Evolutionary conservation across 2,888 invertebrate species (phyloP), one percentile per base, ranked within the genome.

Genomic region (Microctonus brassicae): DNA sequence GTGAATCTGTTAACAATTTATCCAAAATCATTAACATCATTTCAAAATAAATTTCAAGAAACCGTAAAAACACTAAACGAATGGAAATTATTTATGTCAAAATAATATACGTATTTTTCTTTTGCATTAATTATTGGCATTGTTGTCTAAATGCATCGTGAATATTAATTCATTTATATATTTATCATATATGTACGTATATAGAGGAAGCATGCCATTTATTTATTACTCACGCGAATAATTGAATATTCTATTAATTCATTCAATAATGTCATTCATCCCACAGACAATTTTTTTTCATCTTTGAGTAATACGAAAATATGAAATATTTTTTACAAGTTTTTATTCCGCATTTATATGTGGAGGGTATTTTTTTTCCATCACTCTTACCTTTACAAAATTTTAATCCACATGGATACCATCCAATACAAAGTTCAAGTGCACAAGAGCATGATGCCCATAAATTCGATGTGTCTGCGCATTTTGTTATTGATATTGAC

Each of bases 391-490:
- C 94, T 82, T 96, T 95, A 89, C 98, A 98, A 89, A 97, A 98
- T 86, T 97, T 97, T 55, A 98, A 90, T 24, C 96, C 97, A 87
- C 97, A 98, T 0, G 98, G 97, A 88, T 97, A 98, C 97, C 97
- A 98, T 67, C 96, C 96, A 66, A 97, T 93, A 87, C 97, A 97
- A 75, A 94, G 92, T 90, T 97, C 95, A 79, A 97, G 90, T 69
- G 94, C 94, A 86, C 97, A 97, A 66, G 93, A 91, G 86, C 97
- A 97, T 26, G 95, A 93, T 73, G 92, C 91, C 89, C 91, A 91
- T 72, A 91, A 88, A 80, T 92, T 92, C 72, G 91, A 91, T 64
- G 93, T 92, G 64, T 92, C 91, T 47, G 92, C 91, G 83, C 95
- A 95, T 75, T 86, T 86, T 42, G 86, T 80, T 7, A 86, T 78